phyloP scores from a whole-genome alignment of 2,888 invertebrate genomes.

The Nematopogon swammerdamellus region DNA sequence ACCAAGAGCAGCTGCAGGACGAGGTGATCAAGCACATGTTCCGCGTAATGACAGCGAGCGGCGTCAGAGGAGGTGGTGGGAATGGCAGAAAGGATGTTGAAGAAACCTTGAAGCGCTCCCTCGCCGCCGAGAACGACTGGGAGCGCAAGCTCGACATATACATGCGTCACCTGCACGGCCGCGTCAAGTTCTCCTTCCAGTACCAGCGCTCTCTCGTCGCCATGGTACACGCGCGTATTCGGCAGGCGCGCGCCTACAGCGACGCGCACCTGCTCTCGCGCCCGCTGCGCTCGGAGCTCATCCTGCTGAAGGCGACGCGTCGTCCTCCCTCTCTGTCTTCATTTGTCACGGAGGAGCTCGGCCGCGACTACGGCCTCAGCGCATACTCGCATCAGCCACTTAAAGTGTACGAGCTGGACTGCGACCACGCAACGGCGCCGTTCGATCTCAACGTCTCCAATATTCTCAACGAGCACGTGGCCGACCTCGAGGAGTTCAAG shows the following conservation, averaged over 20 bases:
- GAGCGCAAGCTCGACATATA: conserved; percentile 17
- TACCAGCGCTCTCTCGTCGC: conserved; percentile 22
- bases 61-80: conserved; percentile 9
- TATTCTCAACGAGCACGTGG: conserved; percentile 23
- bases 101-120: conserved; percentile 10
- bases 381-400: conserved; percentile 18
- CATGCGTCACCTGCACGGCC: conserved; percentile 17
- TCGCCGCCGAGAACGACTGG: conserved; percentile 11
- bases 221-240: conserved; percentile 16
- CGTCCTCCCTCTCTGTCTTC: neutral
- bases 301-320: conserved; percentile 16
- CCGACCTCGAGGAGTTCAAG: conserved; percentile 17
- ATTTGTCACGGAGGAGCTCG: neutral
- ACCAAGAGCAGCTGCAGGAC: conserved; percentile 19
- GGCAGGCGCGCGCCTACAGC: conserved; percentile 14
- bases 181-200: conserved; percentile 21
- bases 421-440: conserved; percentile 14
- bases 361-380: conserved; percentile 11
- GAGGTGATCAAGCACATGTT: conserved; percentile 18
- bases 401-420: conserved; percentile 16
- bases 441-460: conserved; percentile 19
- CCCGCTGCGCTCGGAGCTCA: conserved; percentile 18
- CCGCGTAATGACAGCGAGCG: conserved; percentile 15
- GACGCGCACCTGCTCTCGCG: conserved; percentile 6
- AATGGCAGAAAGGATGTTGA: conserved; percentile 5